These are phyloP conservation scores for Drosophila borborema DNA, from an alignment of 2,888 invertebrate genomes.

Conservation along the genomic window DNA sequence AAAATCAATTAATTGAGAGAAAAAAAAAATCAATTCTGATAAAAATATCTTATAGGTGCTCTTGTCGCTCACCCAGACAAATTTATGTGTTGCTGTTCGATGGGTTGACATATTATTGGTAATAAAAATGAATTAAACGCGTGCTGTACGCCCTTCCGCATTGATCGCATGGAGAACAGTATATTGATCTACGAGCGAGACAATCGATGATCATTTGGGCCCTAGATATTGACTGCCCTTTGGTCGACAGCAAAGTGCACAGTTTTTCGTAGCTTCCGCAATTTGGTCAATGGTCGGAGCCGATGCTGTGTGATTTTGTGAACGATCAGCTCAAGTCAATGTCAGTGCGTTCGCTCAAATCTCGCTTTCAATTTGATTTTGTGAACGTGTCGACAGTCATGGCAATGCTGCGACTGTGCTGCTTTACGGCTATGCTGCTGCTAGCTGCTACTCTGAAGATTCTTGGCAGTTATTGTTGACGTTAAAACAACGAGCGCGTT, in stretches of 20 bases:
- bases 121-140: conserved; percentile 40
- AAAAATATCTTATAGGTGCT: neutral
- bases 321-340: conserved; percentile 70
- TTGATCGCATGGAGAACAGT: conserved; percentile 15
- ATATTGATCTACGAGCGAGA: conserved; percentile 17
- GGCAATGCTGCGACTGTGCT: conserved; percentile 30
- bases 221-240: conserved; percentile 25
- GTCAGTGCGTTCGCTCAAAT: conserved; percentile 48
- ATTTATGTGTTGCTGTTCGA: conserved; percentile 12
- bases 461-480: conserved; percentile 47
- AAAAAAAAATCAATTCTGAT: conserved; percentile 13
- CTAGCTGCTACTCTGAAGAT: conserved; percentile 46
- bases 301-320: conserved; percentile 43
- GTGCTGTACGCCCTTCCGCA: conserved; percentile 41
- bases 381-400: conserved; percentile 72
- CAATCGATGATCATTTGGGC: conserved; percentile 3
- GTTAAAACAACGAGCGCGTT: conserved; percentile 23
- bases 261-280: conserved; percentile 48
- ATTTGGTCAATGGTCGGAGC: conserved; percentile 56
- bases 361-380: conserved; percentile 65
- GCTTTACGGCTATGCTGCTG: conserved; percentile 9
- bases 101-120: conserved; percentile 40
- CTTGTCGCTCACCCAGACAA: conserved; percentile 2
- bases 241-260: conserved; percentile 36
- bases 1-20: neutral